These are phyloP conservation scores for Tetheella fluctuosa DNA, from an alignment of 2,888 invertebrate genomes.

Conservation along the genomic window DNA sequence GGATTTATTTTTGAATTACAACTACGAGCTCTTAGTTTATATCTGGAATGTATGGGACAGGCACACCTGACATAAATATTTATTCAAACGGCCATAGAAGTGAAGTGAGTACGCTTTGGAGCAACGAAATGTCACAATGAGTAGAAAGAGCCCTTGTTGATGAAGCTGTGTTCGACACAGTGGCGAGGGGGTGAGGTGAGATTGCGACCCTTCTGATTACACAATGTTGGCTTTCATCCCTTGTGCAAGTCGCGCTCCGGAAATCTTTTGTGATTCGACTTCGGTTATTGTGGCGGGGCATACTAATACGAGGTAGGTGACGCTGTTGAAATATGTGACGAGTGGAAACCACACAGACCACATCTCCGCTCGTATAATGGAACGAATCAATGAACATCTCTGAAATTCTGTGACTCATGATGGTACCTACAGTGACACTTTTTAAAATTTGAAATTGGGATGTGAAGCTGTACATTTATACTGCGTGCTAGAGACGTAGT, in stretches of 20 bases:
- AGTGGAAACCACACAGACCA: slow-evolving; percentile 53
- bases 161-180: slow-evolving; percentile 80
- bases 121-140: slow-evolving; percentile 73
- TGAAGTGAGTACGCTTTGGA: slow-evolving; percentile 50
- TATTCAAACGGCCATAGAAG: slow-evolving; percentile 13
- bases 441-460: too few relatives aligned
- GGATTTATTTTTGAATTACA: slow-evolving; percentile 6
- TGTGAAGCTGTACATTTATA: too few relatives aligned
- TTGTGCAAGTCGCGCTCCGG: slow-evolving; percentile 82
- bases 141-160: slow-evolving; percentile 78
- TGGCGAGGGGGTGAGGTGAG: slow-evolving; percentile 70
- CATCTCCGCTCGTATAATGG: slow-evolving; percentile 46
- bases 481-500: too few relatives aligned
- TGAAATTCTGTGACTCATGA: slow-evolving; percentile 4
- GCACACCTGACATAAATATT: slow-evolving; percentile 1
- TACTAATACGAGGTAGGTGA: slow-evolving; percentile 78
- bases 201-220: slow-evolving; percentile 84
- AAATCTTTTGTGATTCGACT: slow-evolving; percentile 84
- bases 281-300: slow-evolving; percentile 81
- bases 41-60: not conserved
- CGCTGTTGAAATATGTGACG: slow-evolving; percentile 69
- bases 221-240: slow-evolving; percentile 83
- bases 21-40: not conserved
- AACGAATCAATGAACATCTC: slow-evolving; percentile 26
- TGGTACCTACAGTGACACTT: not conserved